Evolutionary conservation across 1,140 invertebrate genomes (phyloP).

Genomic region (Aphidius ervi): DNA sequence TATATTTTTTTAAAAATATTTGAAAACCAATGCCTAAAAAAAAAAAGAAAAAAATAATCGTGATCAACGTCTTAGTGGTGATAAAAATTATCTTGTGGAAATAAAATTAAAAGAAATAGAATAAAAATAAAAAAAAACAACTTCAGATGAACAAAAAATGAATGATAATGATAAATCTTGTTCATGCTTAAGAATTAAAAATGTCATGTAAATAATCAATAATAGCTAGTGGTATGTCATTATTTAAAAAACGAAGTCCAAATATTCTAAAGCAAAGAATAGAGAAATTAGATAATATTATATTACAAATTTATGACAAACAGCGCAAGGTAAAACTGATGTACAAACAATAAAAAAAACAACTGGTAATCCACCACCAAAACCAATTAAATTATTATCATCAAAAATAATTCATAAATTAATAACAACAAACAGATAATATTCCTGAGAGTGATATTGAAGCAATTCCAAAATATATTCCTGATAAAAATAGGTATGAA

Average conservation of each 20-base stretch:
- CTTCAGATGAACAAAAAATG: no score
- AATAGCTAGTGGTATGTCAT: constrained; percentile 27
- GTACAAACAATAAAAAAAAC: background rate
- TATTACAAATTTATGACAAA: constrained; percentile 24
- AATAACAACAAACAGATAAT: constrained; percentile 22
- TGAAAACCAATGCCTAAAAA: no score
- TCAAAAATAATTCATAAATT: background rate
- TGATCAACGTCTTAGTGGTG: no score
- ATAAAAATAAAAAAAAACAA: no score
- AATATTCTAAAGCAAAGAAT: constrained; percentile 37
- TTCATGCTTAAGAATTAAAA: constrained; percentile 45
- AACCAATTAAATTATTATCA: background rate
- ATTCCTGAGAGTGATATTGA: constrained; percentile 31
- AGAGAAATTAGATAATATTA: constrained; percentile 7
- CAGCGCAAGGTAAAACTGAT: constrained; percentile 1
- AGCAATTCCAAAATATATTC: constrained; percentile 59
- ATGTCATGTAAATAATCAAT: constrained; percentile 36
- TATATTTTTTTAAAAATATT: no score
- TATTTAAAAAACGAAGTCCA: constrained; percentile 38
- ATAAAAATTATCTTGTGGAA: no score
- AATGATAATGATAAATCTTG: constrained; percentile 31
- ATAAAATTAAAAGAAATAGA: no score
- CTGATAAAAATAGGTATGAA: constrained; percentile 56
- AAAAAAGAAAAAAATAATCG: no score
- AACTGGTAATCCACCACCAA: background rate